phyloP scores from a whole-genome alignment of 2,797 vertebrate genomes.

The Typhlichthys eigenmanni region DNA sequence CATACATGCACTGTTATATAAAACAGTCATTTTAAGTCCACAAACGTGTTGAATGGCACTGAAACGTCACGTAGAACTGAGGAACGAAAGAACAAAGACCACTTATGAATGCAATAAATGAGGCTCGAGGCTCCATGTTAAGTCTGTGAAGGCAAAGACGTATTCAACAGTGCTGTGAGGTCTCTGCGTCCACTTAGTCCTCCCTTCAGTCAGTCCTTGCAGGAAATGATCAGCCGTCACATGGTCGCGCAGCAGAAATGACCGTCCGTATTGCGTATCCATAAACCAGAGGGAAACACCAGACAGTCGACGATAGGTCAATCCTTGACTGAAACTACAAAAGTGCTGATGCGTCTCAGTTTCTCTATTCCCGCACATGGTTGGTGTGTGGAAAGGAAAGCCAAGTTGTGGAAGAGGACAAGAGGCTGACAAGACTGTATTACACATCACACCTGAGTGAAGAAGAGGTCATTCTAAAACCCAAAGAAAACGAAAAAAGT shows the following conservation, averaged over 20 bases:
- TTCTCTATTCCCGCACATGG: slow-evolving; percentile 29
- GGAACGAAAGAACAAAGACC: slow-evolving; percentile 28
- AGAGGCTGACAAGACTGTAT: slow-evolving; percentile 49
- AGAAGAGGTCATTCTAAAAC: slow-evolving; percentile 60
- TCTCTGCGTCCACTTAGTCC: slow-evolving; percentile 67
- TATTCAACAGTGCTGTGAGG: slow-evolving; percentile 61
- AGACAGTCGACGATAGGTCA: slow-evolving; percentile 49
- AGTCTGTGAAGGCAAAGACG: slow-evolving; percentile 36
- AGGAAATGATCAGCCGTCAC: slow-evolving; percentile 55
- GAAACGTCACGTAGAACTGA: slow-evolving; percentile 47
- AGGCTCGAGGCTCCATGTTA: slow-evolving; percentile 37
- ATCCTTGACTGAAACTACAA: slow-evolving; percentile 31
- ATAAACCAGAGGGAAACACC: slow-evolving; percentile 32
- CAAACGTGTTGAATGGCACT: slow-evolving; percentile 61
- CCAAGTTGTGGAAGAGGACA: slow-evolving; percentile 45
- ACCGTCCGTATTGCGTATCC: slow-evolving; percentile 20
- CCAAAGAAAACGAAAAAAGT: slow-evolving; percentile 14
- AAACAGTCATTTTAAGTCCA: slow-evolving; percentile 62
- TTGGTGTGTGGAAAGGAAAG: slow-evolving; percentile 31
- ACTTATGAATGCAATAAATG: background rate
- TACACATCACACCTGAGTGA: slow-evolving; percentile 72
- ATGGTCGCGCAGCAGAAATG: slow-evolving; percentile 52
- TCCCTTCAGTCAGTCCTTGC: slow-evolving; percentile 50
- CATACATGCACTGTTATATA: slow-evolving; percentile 50
- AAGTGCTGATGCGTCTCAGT: slow-evolving; percentile 67